Evolutionary conservation across 1,140 invertebrate species (phyloP).

Genomic region (Drosophila fuyamai): DNA sequence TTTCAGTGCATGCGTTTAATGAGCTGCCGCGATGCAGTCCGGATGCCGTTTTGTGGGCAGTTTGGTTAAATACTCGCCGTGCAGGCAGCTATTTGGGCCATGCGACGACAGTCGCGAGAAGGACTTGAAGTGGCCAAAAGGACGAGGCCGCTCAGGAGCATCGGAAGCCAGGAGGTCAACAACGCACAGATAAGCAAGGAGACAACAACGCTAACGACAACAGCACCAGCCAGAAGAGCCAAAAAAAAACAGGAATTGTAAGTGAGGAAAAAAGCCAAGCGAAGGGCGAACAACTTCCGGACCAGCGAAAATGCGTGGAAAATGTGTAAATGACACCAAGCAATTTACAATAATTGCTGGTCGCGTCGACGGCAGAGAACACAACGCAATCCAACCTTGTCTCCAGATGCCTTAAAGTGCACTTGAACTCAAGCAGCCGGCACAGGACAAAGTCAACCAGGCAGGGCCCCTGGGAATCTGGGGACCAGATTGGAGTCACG

Average conservation of each 20-base stretch:
- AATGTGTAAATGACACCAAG: conserved; percentile 78
- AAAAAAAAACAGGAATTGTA: conserved; percentile 25
- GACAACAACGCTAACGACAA: conserved; percentile 59
- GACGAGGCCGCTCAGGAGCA: background rate
- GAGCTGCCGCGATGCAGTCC: conserved; percentile 57
- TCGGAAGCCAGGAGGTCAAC: conserved; percentile 16
- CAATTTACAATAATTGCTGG: conserved; percentile 80
- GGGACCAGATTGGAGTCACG: conserved; percentile 18
- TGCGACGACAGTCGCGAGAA: conserved; percentile 24
- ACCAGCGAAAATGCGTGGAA: conserved; percentile 73
- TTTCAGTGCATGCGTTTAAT: conserved; percentile 66
- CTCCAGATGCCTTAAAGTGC: conserved; percentile 64
- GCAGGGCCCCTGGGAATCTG: conserved; percentile 7
- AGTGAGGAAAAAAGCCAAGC: conserved; percentile 4
- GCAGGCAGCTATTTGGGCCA: conserved; percentile 26
- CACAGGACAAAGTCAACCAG: conserved; percentile 24
- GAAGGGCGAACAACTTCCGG: conserved; percentile 53
- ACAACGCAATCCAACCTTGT: conserved; percentile 22
- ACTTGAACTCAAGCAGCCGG: conserved; percentile 66
- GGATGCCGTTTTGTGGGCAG: conserved; percentile 55
- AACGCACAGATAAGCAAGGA: conserved; percentile 53
- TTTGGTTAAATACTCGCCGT: conserved; percentile 45
- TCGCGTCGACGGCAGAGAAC: conserved; percentile 35
- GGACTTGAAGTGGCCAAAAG: conserved; percentile 20
- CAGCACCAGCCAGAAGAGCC: conserved; percentile 16